Evolutionary conservation across 2,888 invertebrate genomes (phyloP).

Genomic region (Keiferia lycopersicella): DNA sequence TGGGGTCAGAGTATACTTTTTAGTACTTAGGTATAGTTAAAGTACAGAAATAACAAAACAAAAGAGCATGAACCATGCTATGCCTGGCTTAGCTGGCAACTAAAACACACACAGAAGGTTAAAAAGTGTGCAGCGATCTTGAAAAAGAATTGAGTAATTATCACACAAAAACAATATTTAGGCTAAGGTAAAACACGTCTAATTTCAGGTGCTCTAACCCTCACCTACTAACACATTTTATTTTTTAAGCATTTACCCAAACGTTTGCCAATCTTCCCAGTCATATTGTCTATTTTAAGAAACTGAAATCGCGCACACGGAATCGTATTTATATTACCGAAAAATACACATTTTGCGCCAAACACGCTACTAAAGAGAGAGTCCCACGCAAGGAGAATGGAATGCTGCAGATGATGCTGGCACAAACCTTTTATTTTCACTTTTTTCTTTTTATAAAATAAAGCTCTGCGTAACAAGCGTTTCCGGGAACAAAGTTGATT

Average conservation of each 20-base stretch:
- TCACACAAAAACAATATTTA: constrained; percentile 44
- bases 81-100: background rate
- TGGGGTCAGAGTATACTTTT: background rate
- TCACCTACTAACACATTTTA: constrained; percentile 74
- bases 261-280: constrained; percentile 20
- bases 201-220: constrained; percentile 67
- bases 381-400: constrained; percentile 67
- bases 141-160: constrained; percentile 24
- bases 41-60: background rate
- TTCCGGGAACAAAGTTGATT: constrained; percentile 57
- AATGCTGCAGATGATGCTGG: constrained; percentile 72
- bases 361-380: constrained; percentile 45
- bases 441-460: constrained; percentile 61
- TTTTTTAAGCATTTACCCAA: constrained; percentile 51
- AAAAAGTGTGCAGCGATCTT: constrained; percentile 20
- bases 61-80: background rate
- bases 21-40: background rate
- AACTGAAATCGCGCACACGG: constrained; percentile 44
- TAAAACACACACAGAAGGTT: background rate
- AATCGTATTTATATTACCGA: constrained; percentile 30
- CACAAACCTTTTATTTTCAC: constrained; percentile 66
- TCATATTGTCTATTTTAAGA: constrained; percentile 62
- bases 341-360: constrained; percentile 53
- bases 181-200: constrained; percentile 69
- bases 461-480: constrained; percentile 56